A percentile compares a stretch with the other conserved stretches of the same genome.
Evolutionary conservation across 2,888 invertebrate genomes (phyloP).

Genomic region (Philereme transversata): DNA sequence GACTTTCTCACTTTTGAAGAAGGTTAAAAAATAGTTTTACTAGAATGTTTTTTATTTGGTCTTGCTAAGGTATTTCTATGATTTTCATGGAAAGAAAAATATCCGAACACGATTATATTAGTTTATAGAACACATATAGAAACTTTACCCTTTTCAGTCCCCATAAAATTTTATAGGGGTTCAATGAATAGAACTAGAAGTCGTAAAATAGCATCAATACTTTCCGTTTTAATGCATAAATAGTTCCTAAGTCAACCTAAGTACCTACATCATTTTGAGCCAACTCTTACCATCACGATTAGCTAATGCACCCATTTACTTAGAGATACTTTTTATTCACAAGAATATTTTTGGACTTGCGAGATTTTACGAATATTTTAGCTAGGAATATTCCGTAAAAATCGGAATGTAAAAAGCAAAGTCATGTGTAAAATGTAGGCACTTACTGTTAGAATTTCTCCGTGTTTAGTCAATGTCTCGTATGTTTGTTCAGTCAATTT

Average conservation of each 20-base stretch:
- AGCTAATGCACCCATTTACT: not conserved
- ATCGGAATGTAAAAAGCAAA: conserved; percentile 2
- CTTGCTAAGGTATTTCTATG: no score
- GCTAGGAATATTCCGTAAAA: not conserved
- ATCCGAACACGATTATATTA: no score
- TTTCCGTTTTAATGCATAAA: conserved; percentile 1
- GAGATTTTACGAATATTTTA: not conserved
- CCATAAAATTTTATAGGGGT: conserved; percentile 1
- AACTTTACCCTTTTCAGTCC: not conserved
- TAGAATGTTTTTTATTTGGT: no score
- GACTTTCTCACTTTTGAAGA: no score
- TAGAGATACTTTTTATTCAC: not conserved
- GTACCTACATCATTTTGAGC: not conserved
- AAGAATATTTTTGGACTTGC: not conserved
- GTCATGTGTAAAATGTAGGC: conserved; percentile 1
- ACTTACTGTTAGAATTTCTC: not conserved
- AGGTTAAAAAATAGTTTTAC: no score
- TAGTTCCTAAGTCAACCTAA: not conserved
- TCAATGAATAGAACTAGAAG: not conserved
- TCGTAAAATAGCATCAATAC: conserved; percentile 1
- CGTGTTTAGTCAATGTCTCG: conserved; percentile 12
- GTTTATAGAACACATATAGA: not conserved
- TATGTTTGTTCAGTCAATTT: conserved; percentile 21
- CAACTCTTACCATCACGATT: not conserved
- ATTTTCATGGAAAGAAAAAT: no score